Percentiles rank a stretch among this genome's conserved stretches.
Evolutionary conservation across 2,888 invertebrate genomes (phyloP).

Genomic region (Ellobium chinense): DNA sequence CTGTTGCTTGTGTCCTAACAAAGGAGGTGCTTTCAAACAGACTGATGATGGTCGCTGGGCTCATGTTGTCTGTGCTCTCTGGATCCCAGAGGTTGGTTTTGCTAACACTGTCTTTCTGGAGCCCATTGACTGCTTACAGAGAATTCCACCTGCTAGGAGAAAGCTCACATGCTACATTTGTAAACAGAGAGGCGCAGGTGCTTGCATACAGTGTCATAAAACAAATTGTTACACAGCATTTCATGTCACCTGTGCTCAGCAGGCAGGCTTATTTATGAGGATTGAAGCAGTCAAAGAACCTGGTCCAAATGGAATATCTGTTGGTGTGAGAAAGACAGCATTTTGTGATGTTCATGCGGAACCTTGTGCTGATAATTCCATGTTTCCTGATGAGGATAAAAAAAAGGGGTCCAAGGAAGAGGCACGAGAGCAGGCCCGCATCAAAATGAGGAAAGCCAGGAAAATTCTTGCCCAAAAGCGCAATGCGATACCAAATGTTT

Average conservation of each 20-base stretch:
- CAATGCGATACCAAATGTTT: conserved; percentile 92
- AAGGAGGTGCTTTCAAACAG: conserved; percentile 99
- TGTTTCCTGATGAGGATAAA: conserved; percentile 70
- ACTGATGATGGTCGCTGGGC: conserved; percentile 98
- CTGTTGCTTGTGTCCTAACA: conserved; percentile 98
- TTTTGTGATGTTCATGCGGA: conserved; percentile 97
- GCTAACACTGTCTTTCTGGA: conserved; percentile 98
- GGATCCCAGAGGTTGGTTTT: conserved; percentile 98
- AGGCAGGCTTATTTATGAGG: conserved; percentile 87
- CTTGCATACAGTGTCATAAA: conserved; percentile 98
- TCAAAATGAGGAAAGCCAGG: conserved; percentile 92
- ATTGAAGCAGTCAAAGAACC: conserved; percentile 91
- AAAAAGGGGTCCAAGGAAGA: conserved; percentile 69
- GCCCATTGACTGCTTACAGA: conserved; percentile 97
- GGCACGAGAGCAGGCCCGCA: conserved; percentile 80
- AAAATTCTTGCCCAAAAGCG: conserved; percentile 93
- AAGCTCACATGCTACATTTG: conserved; percentile 98
- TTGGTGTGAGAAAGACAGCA: conserved; percentile 91
- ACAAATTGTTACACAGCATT: conserved; percentile 98
- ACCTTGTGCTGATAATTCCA: conserved; percentile 76
- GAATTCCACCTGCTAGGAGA: conserved; percentile 97
- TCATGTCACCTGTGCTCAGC: conserved; percentile 99
- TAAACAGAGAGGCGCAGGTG: conserved; percentile 86
- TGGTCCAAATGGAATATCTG: conserved; percentile 61
- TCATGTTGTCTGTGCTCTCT: conserved; percentile 98